phyloP scores from a whole-genome alignment of 2,797 vertebrate genomes.

The Acrocephalus scirpaceus region DNA sequence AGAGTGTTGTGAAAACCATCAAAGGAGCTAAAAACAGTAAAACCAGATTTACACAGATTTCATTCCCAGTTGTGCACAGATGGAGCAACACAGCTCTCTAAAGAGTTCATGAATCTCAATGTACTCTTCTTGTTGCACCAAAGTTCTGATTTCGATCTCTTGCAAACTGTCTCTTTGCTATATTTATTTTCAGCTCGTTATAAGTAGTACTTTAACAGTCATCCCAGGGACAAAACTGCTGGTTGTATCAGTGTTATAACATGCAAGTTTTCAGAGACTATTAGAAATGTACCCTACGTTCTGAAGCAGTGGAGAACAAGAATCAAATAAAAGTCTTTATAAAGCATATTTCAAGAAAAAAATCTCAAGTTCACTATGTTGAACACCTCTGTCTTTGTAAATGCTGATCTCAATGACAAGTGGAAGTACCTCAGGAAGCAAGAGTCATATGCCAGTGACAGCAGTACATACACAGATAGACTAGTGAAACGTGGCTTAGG shows the following conservation, averaged over 20 bases:
- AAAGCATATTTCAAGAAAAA: not conserved
- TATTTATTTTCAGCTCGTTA: not conserved
- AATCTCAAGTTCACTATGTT: not conserved
- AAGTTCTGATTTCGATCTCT: not conserved
- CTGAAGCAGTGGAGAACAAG: not conserved
- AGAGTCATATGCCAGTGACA: not conserved
- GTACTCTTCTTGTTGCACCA: not conserved
- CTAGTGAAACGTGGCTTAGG: not conserved
- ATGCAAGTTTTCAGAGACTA: not conserved
- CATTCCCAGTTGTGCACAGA: not conserved
- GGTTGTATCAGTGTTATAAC: not conserved
- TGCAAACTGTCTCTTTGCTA: not conserved
- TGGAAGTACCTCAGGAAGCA: not conserved
- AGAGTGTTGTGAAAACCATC: not conserved
- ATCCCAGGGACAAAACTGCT: not conserved
- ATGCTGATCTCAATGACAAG: not conserved
- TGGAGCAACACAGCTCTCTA: not conserved
- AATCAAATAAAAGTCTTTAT: not conserved
- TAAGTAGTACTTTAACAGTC: not conserved
- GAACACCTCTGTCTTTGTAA: not conserved
- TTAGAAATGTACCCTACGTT: not conserved
- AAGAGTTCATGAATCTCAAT: not conserved
- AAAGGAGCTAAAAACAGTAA: not conserved
- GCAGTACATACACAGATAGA: not conserved
- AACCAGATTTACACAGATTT: not conserved